Evolutionary conservation across 1,140 invertebrate species (phyloP).

Genomic region (Brachionus calyciflorus): DNA sequence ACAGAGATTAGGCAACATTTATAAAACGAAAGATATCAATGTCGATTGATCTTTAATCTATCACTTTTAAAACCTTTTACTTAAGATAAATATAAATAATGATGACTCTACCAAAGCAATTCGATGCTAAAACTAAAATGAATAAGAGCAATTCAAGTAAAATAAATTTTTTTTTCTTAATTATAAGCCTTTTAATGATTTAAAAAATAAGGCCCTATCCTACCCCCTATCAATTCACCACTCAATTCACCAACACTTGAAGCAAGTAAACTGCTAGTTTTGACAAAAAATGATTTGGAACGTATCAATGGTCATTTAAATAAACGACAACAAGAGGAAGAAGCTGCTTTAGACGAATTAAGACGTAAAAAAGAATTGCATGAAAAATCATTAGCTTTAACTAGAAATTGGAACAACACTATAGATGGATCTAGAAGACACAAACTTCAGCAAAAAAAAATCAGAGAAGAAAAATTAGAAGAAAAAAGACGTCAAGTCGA

Average conservation of each 20-base stretch:
- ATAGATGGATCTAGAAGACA: constrained; percentile 55
- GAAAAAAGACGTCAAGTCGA: constrained; percentile 56
- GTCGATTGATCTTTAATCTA: too few species aligned
- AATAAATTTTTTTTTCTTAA: too few species aligned
- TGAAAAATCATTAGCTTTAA: constrained; percentile 54
- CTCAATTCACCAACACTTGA: neutral
- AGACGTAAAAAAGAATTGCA: constrained; percentile 52
- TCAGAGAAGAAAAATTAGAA: constrained; percentile 57
- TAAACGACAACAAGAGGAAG: constrained; percentile 48
- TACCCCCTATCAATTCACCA: constrained; percentile 7
- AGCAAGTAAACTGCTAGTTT: neutral
- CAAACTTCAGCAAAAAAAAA: constrained; percentile 57
- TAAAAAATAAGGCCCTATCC: neutral
- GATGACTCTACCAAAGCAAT: neutral
- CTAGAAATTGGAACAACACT: constrained; percentile 60
- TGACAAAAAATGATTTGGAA: constrained; percentile 54
- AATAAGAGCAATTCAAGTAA: constrained; percentile 17
- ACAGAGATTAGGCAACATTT: neutral
- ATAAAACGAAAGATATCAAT: too few species aligned
- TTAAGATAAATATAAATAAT: neutral
- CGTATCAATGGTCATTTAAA: constrained; percentile 57
- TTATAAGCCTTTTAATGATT: too few species aligned
- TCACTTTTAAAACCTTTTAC: too few species aligned
- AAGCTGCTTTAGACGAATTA: constrained; percentile 55
- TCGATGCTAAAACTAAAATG: neutral